Conservation (phyloP, 2,113 vertebrate genomes). For the Piaya cayana region DNA sequence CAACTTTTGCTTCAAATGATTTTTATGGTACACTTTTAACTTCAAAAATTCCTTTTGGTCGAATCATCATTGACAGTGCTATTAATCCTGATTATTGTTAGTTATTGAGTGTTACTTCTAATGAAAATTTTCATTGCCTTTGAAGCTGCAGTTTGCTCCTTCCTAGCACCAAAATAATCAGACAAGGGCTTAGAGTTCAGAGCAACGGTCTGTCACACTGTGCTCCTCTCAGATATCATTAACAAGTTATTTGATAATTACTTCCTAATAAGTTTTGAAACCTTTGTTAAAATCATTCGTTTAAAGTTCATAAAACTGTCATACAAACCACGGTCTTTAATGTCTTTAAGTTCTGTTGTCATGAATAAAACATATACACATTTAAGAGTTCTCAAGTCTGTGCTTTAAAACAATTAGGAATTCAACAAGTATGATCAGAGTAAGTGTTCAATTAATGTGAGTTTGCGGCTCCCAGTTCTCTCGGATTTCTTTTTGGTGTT, state of each 20-base stretch:
- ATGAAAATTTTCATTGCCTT: conserved; percentile 36
- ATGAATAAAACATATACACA: conserved; percentile 42
- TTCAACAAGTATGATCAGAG: background rate
- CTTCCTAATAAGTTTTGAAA: background rate
- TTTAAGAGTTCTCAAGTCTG: background rate
- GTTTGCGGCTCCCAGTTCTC: background rate
- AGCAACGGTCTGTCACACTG: background rate
- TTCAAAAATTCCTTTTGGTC: background rate
- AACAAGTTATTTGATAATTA: conserved; percentile 58
- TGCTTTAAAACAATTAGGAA: background rate
- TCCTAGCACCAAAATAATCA: background rate
- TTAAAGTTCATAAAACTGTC: conserved; percentile 37
- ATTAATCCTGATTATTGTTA: conserved; percentile 57
- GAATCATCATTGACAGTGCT: conserved; percentile 16
- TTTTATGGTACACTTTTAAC: background rate
- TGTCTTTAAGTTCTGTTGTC: background rate
- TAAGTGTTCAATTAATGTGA: background rate
- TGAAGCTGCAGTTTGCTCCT: conserved; percentile 18
- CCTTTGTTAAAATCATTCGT: conserved; percentile 11
- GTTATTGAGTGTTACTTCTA: background rate
- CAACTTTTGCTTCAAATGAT: background rate
- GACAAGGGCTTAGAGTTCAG: background rate
- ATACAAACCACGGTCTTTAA: background rate
- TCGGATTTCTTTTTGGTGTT: background rate
- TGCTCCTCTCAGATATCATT: conserved; percentile 6